Evolutionary conservation across 2,888 invertebrate genomes (phyloP), one percentile per base, ranked within the genome.

Genomic region (Dasysyrphus tricinctus): DNA sequence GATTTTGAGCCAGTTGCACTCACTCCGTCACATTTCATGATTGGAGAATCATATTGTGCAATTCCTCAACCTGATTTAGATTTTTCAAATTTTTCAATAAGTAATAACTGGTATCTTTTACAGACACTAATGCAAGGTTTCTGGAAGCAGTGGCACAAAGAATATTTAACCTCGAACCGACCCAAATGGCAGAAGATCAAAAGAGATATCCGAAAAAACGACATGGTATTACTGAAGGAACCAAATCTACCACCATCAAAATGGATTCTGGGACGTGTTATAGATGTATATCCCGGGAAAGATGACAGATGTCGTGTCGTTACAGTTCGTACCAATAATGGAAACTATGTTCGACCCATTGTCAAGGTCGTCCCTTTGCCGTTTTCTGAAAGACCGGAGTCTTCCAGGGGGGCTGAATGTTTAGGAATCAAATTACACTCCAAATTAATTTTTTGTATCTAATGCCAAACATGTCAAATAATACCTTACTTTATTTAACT

Each of bases 101-200:
- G n/a, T 16, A 29, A 7, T 73, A 59, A 73, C 16, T 74, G 72
- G 59, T 51, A 32, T 73, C 49, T 49, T 5, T 49, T 49, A 24
- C 49, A 49, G 19, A 49, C 19, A 8, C 47, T 47, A 7, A 47
- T 67, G 37, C 78, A 86, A 70, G 67, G 81, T 1, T 79, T 80
- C 24, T 85, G 74, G 80, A 77, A 77, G 37, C 49, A 74, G 1
- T 80, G 80, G 77, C 77, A 85, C 29, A 63, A 47, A 3, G 57
- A 79, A 47, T 79, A 63, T 9, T 24, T 79, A 4, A 72, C 63
- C 1, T 79, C 63, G 0, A 44, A 59, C 9, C 47, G 77, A 7
- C 70, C 61, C 12, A 78, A 61, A 39, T 82, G 77, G 82, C 73
- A 82, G 61, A 65, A 44, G n/a, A 16, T 16, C 12, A n/a, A 54